These are phyloP conservation scores for Drosophila mulleri DNA, from an alignment of 2,888 invertebrate genomes.

Conservation along the genomic window DNA sequence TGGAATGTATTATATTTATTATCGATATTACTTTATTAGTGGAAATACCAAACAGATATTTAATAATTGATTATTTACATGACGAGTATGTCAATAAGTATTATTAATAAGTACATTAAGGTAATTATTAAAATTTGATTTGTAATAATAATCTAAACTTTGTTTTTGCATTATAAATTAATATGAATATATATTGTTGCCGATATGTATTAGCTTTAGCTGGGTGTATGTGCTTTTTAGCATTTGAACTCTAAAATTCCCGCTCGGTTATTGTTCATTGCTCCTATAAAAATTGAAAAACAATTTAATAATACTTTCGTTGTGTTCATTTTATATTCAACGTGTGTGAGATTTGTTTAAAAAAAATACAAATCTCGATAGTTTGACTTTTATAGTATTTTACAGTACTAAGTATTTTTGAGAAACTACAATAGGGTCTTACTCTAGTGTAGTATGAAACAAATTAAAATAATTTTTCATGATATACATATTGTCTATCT, in stretches of 20 bases:
- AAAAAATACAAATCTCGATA: not conserved
- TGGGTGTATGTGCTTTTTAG: not conserved
- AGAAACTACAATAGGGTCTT: not conserved
- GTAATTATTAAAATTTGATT: not conserved
- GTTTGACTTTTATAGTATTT: not conserved
- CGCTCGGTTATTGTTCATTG: not conserved
- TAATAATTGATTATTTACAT: not conserved
- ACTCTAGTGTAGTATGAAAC: conserved; percentile 3
- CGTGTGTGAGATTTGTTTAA: not conserved
- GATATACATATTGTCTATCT: conserved; percentile 12
- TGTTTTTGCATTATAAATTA: not conserved
- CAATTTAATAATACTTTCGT: not conserved
- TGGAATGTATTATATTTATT: not conserved
- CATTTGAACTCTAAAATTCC: not conserved
- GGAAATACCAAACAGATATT: not conserved
- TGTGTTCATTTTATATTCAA: too few species aligned
- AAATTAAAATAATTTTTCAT: conserved; percentile 8
- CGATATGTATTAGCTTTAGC: too few species aligned
- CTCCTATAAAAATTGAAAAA: not conserved
- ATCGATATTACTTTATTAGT: not conserved
- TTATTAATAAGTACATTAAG: too few species aligned
- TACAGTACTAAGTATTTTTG: conserved; percentile 1
- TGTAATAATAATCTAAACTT: not conserved
- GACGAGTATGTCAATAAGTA: too few species aligned
- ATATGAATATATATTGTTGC: not conserved